Evolutionary conservation across 2,888 invertebrate genomes (phyloP).

Genomic region (Seira ritae): DNA sequence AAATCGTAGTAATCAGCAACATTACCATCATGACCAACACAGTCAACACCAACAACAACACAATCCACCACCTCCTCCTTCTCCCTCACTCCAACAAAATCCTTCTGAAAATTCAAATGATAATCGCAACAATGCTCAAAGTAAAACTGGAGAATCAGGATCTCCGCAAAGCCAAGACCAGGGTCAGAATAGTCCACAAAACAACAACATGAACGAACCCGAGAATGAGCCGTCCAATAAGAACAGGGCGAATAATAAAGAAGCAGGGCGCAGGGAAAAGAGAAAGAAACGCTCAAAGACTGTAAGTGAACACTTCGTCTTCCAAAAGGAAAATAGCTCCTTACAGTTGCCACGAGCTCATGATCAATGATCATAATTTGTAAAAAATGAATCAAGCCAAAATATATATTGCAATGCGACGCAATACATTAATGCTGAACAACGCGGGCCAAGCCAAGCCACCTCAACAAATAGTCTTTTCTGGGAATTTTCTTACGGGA

Average conservation of each 20-base stretch:
- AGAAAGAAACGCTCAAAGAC: conserved; percentile 49
- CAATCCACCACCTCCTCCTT: neutral
- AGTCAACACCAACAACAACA: conserved; percentile 21
- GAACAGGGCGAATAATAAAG: conserved; percentile 23
- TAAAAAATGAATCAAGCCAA: conserved; percentile 34
- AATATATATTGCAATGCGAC: conserved; percentile 13
- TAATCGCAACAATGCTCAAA: neutral
- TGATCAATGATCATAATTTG: neutral
- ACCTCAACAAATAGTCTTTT: no score
- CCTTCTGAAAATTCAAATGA: no score
- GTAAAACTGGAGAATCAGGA: conserved; percentile 36
- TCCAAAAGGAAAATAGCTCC: no score
- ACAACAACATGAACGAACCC: neutral
- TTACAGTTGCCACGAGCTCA: no score
- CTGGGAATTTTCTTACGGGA: no score
- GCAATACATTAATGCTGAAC: no score
- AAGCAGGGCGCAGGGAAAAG: conserved; percentile 3
- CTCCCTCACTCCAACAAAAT: conserved; percentile 23
- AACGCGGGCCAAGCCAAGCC: no score
- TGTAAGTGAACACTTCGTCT: no score
- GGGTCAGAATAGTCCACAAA: neutral
- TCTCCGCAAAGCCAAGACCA: conserved; percentile 41
- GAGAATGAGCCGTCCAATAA: conserved; percentile 10
- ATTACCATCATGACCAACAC: conserved; percentile 24
- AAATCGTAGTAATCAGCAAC: conserved; percentile 12